Base-by-base conservation (phyloP, 2,797 vertebrate species). In the Danio aesculapii region DNA sequence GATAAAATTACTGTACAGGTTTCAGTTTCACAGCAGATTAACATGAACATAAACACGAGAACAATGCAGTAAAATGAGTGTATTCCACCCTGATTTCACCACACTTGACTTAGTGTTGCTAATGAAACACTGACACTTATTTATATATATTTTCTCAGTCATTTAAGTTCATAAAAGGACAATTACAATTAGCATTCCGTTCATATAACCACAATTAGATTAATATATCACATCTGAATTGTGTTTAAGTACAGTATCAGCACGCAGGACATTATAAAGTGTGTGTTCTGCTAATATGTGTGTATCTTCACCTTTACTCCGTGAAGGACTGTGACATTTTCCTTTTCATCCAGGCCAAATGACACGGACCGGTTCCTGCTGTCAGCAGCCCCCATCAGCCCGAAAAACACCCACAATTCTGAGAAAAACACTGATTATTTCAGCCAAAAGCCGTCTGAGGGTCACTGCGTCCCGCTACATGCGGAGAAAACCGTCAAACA, bases 281-380 rank as follows among this genome's bases (percentile, higher is more conserved):
- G 3, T 13, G 16, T 71, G 2, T 41, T 47, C 11, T 5, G n/a
- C 49, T 9, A 19, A 8, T 52, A 64, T 17, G 52, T 52, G 57
- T 62, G 5, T 4, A 16, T 16, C 30, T 62, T 86, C 94, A 98
- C 97, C 97, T 95, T 94, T 86, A 99, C 93, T 88, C 97, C 97
- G 87, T 96, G 96, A 85, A 98, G 90, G 86, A 99, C 95, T 47
- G 95, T 97, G 88, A 98, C 95, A 91, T 93, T 95, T 84, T 98
- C 95, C 67, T 97, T 93, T 86, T 96, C 96, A 77, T 98, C 96
- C 91, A 96, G 80, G 39, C 94, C 96, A 87, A 96, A 98, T 16
- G 97, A 96, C 86, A 98, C 96, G 78, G 91, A 95, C 89, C 95
- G 93, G 0, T 84, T 81, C 82, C 94, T 93, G 89, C 97, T 98